Evolutionary conservation across 2,113 vertebrate genomes (phyloP).

Genomic region (Lepus americanus): DNA sequence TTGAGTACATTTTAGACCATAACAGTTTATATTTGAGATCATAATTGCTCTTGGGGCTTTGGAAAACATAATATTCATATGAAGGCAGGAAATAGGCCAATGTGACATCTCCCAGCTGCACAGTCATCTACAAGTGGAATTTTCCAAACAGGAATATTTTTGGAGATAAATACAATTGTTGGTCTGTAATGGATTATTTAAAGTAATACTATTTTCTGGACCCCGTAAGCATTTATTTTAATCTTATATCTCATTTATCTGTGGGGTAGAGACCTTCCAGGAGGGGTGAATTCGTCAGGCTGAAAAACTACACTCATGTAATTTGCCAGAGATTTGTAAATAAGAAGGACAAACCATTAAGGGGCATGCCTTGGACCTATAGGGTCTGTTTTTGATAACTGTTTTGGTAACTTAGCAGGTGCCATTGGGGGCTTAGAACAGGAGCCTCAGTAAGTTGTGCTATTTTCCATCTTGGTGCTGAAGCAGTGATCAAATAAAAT

Average conservation of each 20-base stretch:
- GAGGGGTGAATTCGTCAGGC: not conserved
- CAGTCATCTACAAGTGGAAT: constrained; percentile 44
- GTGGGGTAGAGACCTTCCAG: not conserved
- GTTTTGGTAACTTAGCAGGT: not conserved
- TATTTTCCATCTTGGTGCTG: constrained; percentile 21
- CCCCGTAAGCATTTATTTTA: constrained; percentile 38
- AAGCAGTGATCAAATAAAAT: not conserved
- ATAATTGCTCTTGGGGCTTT: not conserved
- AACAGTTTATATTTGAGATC: constrained; percentile 29
- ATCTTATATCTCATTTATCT: constrained; percentile 48
- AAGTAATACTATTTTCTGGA: constrained; percentile 50
- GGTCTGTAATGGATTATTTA: constrained; percentile 56
- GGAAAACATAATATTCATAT: not conserved
- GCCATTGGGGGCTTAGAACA: not conserved
- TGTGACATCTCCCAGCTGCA: constrained; percentile 26
- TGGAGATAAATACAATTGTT: constrained; percentile 43
- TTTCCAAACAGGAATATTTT: constrained; percentile 64
- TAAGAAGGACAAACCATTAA: not conserved
- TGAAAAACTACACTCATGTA: not conserved
- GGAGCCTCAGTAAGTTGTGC: not conserved
- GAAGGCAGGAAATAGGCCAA: constrained; percentile 30
- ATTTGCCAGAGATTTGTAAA: constrained; percentile 24
- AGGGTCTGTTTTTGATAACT: not conserved
- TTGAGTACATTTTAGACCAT: not conserved
- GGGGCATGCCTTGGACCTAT: not conserved